phyloP scores from a whole-genome alignment of 2,113 vertebrate species.

The Morone chrysops region DNA sequence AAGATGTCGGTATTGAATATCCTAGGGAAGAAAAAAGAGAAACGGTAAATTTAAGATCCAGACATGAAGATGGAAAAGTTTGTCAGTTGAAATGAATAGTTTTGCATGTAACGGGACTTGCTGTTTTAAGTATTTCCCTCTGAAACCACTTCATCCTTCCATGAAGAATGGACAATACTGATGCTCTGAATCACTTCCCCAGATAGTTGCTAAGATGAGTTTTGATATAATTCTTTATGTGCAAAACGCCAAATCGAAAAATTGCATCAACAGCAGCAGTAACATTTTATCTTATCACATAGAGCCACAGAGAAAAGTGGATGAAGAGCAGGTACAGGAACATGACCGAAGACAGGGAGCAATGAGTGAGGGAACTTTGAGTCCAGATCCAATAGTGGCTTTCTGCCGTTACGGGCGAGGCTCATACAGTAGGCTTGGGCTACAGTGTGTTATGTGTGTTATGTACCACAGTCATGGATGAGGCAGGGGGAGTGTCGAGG shows the following conservation, averaged over 20 bases:
- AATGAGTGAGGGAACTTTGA: not conserved
- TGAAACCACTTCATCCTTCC: constrained; percentile 59
- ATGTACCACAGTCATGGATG: constrained; percentile 44
- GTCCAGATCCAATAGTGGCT: not conserved
- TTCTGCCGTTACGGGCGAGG: not conserved
- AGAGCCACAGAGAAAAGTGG: not conserved
- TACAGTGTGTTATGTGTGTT: constrained; percentile 28
- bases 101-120: constrained; percentile 60
- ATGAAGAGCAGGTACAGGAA: constrained; percentile 23
- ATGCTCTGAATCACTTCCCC: constrained; percentile 28
- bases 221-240: not conserved
- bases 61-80: constrained; percentile 82
- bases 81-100: constrained; percentile 76
- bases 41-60: constrained; percentile 82
- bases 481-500: constrained; percentile 24
- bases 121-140: constrained; percentile 61
- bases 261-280: not conserved
- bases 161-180: constrained; percentile 31
- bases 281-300: not conserved
- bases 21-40: constrained; percentile 71
- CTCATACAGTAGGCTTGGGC: constrained; percentile 5
- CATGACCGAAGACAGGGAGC: not conserved
- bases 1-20: constrained; percentile 80
- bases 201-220: constrained; percentile 11
- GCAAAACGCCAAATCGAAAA: not conserved